A percentile compares a stretch with the other conserved stretches of the same genome.
Conservation (phyloP, 2,888 invertebrate species). For the Tortrix viridana region DNA sequence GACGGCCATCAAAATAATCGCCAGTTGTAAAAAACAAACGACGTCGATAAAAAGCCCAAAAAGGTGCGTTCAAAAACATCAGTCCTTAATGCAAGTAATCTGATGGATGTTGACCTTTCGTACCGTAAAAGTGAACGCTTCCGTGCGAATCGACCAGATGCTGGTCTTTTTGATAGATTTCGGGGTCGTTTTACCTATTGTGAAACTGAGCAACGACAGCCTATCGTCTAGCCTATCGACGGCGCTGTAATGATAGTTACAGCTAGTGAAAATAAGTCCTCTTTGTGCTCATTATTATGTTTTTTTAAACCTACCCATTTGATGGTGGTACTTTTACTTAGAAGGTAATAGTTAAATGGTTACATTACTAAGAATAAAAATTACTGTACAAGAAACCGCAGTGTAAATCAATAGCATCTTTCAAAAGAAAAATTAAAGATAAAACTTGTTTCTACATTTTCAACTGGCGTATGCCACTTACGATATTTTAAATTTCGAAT, state of each 20-base stretch:
- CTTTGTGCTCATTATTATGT: too few species aligned
- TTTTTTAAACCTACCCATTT: too few species aligned
- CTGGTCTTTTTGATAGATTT: conserved; percentile 35
- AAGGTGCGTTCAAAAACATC: conserved; percentile 37
- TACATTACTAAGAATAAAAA: too few species aligned
- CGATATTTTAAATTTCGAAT: conserved; percentile 45
- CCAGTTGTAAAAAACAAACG: conserved; percentile 51
- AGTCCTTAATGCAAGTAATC: conserved; percentile 36
- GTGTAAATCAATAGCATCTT: too few species aligned
- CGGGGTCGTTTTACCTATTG: conserved; percentile 9
- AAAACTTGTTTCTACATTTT: conserved; percentile 1
- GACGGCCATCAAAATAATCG: conserved; percentile 49
- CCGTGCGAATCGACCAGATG: conserved; percentile 44
- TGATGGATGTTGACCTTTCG: conserved; percentile 37
- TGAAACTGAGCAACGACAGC: background rate
- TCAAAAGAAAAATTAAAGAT: background rate
- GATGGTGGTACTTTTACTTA: too few species aligned
- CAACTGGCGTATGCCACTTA: conserved; percentile 5
- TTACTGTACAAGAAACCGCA: too few species aligned
- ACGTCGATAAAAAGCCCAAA: conserved; percentile 43
- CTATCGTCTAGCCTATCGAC: too few species aligned
- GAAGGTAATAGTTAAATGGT: too few species aligned
- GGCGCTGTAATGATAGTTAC: too few species aligned
- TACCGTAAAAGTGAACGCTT: conserved; percentile 35
- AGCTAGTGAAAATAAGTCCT: too few species aligned